Conservation (phyloP, 2,888 invertebrate genomes). For the Sympetrum striolatum region DNA sequence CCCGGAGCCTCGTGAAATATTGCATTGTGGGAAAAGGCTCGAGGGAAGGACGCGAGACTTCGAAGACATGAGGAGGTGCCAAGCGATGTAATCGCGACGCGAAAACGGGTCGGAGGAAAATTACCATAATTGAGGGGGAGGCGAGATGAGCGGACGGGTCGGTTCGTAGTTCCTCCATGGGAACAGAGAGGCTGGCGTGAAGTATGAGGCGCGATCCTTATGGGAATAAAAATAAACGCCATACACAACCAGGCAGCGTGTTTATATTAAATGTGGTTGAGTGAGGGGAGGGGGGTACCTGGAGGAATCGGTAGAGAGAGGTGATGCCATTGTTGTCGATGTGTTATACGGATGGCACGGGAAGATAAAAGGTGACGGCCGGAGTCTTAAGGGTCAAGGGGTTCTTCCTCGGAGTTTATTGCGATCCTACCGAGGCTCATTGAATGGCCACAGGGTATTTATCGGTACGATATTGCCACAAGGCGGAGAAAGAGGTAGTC, state of each 20-base stretch:
- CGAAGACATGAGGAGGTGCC: constrained; percentile 12
- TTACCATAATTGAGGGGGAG: constrained; percentile 11
- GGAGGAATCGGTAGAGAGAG: background rate
- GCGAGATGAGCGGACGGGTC: background rate
- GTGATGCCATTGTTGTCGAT: constrained; percentile 1
- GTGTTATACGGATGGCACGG: background rate
- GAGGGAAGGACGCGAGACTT: constrained; percentile 8
- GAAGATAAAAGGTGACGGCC: background rate
- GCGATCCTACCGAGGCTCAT: background rate
- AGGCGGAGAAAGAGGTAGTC: background rate
- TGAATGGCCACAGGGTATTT: background rate
- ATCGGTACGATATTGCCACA: background rate
- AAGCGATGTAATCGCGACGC: constrained; percentile 24
- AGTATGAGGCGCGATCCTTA: background rate
- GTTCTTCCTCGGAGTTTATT: background rate
- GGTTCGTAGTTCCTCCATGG: background rate
- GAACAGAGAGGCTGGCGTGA: background rate
- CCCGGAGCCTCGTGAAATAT: background rate
- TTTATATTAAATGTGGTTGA: background rate
- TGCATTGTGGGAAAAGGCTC: background rate
- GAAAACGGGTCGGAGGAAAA: constrained; percentile 9
- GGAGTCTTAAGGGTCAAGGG: background rate
- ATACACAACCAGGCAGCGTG: background rate
- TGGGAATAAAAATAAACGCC: background rate
- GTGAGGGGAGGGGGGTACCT: background rate